Percentiles rank a stretch among this genome's conserved stretches.
Evolutionary conservation across 2,888 invertebrate genomes (phyloP).

Genomic region (Andrena dorsata): DNA sequence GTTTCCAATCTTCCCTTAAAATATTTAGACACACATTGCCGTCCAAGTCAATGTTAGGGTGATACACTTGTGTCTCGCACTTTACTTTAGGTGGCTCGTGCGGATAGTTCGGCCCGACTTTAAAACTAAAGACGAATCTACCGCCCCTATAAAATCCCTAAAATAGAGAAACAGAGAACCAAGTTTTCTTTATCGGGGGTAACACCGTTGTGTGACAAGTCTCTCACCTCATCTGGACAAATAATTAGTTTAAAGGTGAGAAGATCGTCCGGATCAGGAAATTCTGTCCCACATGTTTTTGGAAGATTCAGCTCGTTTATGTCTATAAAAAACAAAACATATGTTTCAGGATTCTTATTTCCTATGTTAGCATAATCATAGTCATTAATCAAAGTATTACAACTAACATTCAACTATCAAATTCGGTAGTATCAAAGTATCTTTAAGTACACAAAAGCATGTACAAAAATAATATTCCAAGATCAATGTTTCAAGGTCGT

Average conservation of each 20-base stretch:
- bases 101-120: constrained; percentile 98
- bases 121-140: constrained; percentile 98
- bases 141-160: constrained; percentile 97
- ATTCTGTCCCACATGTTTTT: constrained; percentile 98
- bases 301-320: constrained; percentile 98
- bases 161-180: constrained; percentile 60
- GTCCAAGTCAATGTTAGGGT: constrained; percentile 99
- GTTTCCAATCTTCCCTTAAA: constrained; percentile 99
- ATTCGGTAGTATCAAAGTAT: background rate
- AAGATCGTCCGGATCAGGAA: constrained; percentile 98
- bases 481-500: constrained; percentile 15
- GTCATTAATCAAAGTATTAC: background rate
- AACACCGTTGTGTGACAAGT: background rate
- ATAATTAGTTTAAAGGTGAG: constrained; percentile 98
- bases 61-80: constrained; percentile 98
- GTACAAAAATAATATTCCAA: background rate
- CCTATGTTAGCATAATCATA: background rate
- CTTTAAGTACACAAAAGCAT: background rate
- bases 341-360: background rate
- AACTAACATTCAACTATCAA: too few relatives aligned
- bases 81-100: constrained; percentile 99
- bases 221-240: constrained; percentile 95
- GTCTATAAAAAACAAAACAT: constrained; percentile 88
- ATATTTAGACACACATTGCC: constrained; percentile 99
- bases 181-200: background rate